These are phyloP conservation scores for Oasisia sp. DNA, from an alignment of 2,888 invertebrate species.

Conservation along the genomic window DNA sequence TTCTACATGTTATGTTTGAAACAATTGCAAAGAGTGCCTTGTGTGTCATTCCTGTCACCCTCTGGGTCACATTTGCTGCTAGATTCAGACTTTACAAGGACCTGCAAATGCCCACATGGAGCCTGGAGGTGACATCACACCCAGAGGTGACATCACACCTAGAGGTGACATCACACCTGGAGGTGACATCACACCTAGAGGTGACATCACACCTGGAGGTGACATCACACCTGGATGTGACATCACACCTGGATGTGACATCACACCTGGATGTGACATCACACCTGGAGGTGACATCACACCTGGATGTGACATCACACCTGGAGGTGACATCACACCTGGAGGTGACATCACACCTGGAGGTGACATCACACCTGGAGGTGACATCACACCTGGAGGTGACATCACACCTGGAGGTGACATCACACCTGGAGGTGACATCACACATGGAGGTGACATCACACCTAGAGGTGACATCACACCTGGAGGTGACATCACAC, in stretches of 20 bases:
- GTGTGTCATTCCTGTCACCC: no score
- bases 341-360: background rate
- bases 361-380: background rate
- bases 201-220: background rate
- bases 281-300: background rate
- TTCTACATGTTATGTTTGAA: no score
- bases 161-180: background rate
- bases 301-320: background rate
- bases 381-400: background rate
- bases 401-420: background rate
- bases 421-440: background rate
- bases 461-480: background rate
- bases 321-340: background rate
- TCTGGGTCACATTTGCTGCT: background rate
- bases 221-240: background rate
- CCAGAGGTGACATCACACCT: background rate
- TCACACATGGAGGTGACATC: background rate
- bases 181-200: background rate
- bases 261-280: background rate
- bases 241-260: background rate
- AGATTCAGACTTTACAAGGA: background rate
- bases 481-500: background rate
- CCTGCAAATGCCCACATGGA: background rate
- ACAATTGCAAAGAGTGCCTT: no score
- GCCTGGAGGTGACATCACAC: background rate